Evolutionary conservation across 2,888 invertebrate genomes (phyloP), one percentile per base, ranked within the genome.

Genomic region (Drosophila rubida): DNA sequence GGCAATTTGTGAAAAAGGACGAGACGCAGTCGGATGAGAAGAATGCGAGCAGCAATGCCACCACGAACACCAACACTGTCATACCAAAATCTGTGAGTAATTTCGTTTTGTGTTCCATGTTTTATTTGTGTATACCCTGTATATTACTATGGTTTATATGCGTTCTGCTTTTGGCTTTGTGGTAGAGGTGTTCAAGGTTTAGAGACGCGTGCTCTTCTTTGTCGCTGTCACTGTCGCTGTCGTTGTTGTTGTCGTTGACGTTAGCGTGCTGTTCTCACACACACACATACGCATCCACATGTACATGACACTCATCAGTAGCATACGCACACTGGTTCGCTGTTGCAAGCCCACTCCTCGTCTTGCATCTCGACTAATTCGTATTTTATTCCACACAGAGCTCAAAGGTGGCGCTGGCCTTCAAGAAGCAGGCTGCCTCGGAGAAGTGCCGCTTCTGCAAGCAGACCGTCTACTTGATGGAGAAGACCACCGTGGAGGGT

Each of bases 381-480:
- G 5, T 11, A 4, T 6, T 48, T 16, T 0, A 3, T 23, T 35
- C 27, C 48, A 55, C 60, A 16, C 87, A 94, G 94, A 94, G 93
- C 89, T 93, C 93, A 63, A 94, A 94, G 89, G 93, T 93, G 64
- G 93, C 94, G 39, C 89, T 95, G 58, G 92, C 93, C 23, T 92
- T 95, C 64, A 94, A 95, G 53, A 93, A 94, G 48, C 94, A 94
- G 90, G 94, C 94, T 62, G 94, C 94, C 58, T 95, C 95, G 8
- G 96, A 96, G 91, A 93, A 93, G 87, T 97, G 95, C 93, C 97
- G 95, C 93, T 97, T 98, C 92, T 99, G 99, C 92, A 95, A 95
- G 57, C 96, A 96, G 91, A 94, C 97, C 44, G 98, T 99, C 57
- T 99, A 99, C 92, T 94, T 98, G 25, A 97, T 98, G 93, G 98